phyloP scores from a whole-genome alignment of 1,140 invertebrate genomes.

The Brachionus calyciflorus region DNA sequence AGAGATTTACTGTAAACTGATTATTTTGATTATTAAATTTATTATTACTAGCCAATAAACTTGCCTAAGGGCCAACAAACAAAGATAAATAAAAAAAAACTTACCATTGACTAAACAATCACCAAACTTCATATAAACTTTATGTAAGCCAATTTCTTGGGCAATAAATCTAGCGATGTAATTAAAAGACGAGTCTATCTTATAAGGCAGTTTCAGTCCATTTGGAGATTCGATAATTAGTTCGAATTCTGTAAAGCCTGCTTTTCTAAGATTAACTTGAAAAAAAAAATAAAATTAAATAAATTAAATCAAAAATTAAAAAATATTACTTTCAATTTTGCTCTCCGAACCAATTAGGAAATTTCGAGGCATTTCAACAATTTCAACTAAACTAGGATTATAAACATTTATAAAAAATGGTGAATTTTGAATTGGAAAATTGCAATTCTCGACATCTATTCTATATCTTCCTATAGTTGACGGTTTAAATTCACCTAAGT shows the following conservation, averaged over 20 bases:
- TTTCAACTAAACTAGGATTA: conserved; percentile 54
- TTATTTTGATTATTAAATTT: too few relatives aligned
- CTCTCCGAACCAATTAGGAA: conserved; percentile 59
- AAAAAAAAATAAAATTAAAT: neutral
- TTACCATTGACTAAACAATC: conserved; percentile 61
- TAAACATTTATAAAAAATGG: conserved; percentile 57
- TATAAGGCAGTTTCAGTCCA: conserved; percentile 68
- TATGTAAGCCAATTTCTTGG: conserved; percentile 51
- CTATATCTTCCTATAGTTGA: neutral
- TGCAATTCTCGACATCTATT: conserved; percentile 23
- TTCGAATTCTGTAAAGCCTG: conserved; percentile 92
- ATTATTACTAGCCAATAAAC: too few relatives aligned
- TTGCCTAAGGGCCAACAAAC: too few relatives aligned
- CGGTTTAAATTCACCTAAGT: conserved; percentile 15
- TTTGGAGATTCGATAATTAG: conserved; percentile 90
- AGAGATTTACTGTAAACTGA: too few relatives aligned
- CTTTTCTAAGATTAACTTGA: conserved; percentile 82
- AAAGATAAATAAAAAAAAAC: conserved; percentile 51
- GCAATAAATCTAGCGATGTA: conserved; percentile 56
- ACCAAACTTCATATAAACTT: conserved; percentile 92
- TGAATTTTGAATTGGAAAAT: conserved; percentile 48
- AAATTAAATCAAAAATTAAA: neutral
- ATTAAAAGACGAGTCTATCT: conserved; percentile 43
- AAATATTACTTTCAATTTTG: conserved; percentile 14
- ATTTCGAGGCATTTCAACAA: conserved; percentile 55